These are phyloP conservation scores for Ethmia dodecea DNA, from an alignment of 2,888 invertebrate species.

Conservation along the genomic window DNA sequence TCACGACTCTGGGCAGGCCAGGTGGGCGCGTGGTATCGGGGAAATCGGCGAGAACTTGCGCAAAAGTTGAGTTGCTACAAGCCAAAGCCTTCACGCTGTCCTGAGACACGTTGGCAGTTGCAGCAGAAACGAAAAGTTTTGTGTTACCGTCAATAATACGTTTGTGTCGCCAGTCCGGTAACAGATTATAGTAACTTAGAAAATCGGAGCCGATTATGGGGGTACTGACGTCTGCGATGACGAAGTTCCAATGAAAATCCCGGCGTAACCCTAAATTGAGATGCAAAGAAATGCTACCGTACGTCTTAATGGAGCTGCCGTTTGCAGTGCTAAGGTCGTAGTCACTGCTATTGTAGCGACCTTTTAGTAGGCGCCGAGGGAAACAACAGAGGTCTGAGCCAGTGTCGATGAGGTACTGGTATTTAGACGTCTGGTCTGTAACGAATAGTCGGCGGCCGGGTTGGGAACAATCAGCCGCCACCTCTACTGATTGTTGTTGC, in stretches of 20 bases:
- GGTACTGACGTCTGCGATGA: slow-evolving; percentile 11
- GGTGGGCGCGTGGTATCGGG: too few species aligned
- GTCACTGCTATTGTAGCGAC: not conserved
- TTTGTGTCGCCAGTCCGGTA: slow-evolving; percentile 11
- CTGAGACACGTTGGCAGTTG: slow-evolving; percentile 1
- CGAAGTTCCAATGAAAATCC: slow-evolving; percentile 12
- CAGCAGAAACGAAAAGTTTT: slow-evolving; percentile 1
- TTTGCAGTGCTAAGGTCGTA: slow-evolving; percentile 8
- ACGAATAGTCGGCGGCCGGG: slow-evolving; percentile 10
- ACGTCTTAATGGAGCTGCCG: slow-evolving; percentile 6
- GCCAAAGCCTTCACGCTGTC: not conserved
- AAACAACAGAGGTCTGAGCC: slow-evolving; percentile 18
- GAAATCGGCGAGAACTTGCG: slow-evolving; percentile 2
- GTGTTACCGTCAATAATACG: slow-evolving; percentile 14
- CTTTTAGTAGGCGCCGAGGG: slow-evolving; percentile 1
- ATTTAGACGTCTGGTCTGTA: slow-evolving; percentile 2
- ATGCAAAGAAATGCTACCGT: not conserved
- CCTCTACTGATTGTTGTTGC: slow-evolving; percentile 10
- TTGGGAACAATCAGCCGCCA: slow-evolving; percentile 10
- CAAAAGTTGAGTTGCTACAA: not conserved
- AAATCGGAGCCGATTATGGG: slow-evolving; percentile 16
- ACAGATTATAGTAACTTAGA: slow-evolving; percentile 9
- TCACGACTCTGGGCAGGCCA: too few species aligned
- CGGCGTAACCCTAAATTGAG: slow-evolving; percentile 11
- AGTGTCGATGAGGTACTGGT: slow-evolving; percentile 13